Base-by-base conservation (phyloP, 2,888 invertebrate genomes). In the Drosophila subsilvestris region DNA sequence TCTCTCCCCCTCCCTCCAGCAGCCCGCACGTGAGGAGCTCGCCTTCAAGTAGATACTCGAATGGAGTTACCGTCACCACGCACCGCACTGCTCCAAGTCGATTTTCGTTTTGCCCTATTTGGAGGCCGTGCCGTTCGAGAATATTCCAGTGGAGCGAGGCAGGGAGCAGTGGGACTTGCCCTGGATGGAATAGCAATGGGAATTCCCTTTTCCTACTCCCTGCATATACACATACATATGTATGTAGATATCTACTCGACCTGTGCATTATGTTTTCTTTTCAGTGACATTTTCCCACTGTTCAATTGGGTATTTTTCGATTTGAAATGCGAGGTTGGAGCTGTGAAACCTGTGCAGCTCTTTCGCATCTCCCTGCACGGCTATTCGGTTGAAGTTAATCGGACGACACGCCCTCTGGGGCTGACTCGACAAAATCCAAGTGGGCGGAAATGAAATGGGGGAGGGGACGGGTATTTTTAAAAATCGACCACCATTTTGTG, bases 401-500 rank as follows among this genome's bases (percentile, higher is more conserved):
- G 47, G 50, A 51, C 45, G 50, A 32, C 12, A 56, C 25, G 48
- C 54, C 18, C 12, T 14, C 48, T 27, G 37, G 53, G 60, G 84
- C 80, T 75, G 81, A 70, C 69, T 79, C 84, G 67, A 81, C 81
- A 29, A 69, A 78, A 74, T 59, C 71, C 49, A 65, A 66, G 72
- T 65, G 63, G 56, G 57, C 43, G 60, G 59, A 58, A 61, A 32
- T 66, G 62, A 42, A 25, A 25, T 20, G 50, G 49, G 37, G 57
- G 44, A 27, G 51, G 61, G 75, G 65, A 57, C 49, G 58, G 56
- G 63, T 74, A 66, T 61, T 73, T 63, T 75, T 71, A 65, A 72
- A 88, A 85, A 80, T 78, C 88, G 76, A 61, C 75, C 53, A 53
- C 80, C 83, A 83, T 88, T 88, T 86, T 83, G 74, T 71, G 72